These are phyloP conservation scores for Amiota communis DNA, from an alignment of 2,888 invertebrate species.

Conservation along the genomic window DNA sequence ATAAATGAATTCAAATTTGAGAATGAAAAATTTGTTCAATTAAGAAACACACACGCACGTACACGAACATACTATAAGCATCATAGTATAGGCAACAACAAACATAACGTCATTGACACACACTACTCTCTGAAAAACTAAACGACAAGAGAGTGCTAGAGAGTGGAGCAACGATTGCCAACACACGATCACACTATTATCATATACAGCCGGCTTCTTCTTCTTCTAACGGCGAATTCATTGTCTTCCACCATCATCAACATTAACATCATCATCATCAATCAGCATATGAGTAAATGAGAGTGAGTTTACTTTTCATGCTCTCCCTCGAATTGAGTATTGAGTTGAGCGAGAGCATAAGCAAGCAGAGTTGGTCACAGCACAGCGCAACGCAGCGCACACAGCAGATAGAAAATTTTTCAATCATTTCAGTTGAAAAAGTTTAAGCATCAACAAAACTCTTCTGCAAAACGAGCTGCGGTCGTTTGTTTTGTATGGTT, in stretches of 20 bases:
- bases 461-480: too few species aligned
- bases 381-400: too few species aligned
- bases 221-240: constrained; percentile 1
- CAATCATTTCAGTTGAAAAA: too few species aligned
- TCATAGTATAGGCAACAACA: not conserved
- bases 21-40: constrained; percentile 63
- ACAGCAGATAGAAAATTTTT: too few species aligned
- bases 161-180: not conserved
- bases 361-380: too few species aligned
- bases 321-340: too few species aligned
- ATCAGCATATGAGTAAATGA: not conserved
- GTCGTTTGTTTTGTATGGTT: not conserved
- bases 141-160: not conserved
- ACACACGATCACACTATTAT: not conserved
- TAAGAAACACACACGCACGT: constrained; percentile 33
- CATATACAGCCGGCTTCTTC: not conserved
- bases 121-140: not conserved
- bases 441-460: too few species aligned
- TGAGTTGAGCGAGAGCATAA: too few species aligned
- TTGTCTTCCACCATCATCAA: not conserved
- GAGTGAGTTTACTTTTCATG: not conserved
- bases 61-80: not conserved
- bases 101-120: constrained; percentile 15
- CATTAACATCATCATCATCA: too few species aligned
- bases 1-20: constrained; percentile 49